A percentile compares a stretch with the other conserved stretches of the same genome.
Conservation (phyloP, 1,140 invertebrate genomes). For the Phocides pigmalion region DNA sequence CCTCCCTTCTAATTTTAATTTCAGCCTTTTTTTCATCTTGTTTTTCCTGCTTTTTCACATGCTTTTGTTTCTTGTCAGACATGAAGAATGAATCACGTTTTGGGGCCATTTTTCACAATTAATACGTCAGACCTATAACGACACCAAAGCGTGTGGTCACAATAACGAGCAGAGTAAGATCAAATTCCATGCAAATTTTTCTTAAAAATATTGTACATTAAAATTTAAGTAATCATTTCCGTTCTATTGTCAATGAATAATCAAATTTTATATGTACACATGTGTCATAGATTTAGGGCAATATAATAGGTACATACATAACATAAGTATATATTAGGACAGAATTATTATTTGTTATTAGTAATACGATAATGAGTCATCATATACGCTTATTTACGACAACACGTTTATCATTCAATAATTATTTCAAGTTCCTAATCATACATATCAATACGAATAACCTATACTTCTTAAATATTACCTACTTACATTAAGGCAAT, state of each 20-base stretch:
- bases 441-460: no score
- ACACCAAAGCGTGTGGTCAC: slow-evolving; percentile 77
- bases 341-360: no score
- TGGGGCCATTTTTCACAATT: slow-evolving; percentile 60
- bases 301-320: no score
- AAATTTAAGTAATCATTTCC: not conserved
- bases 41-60: slow-evolving; percentile 29
- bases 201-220: not conserved
- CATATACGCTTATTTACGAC: no score
- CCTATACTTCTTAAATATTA: no score
- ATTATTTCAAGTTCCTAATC: no score
- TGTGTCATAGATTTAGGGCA: no score
- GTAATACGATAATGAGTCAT: no score
- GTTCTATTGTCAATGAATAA: not conserved
- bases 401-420: no score
- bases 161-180: slow-evolving; percentile 27
- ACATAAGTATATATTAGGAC: no score
- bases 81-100: slow-evolving; percentile 66
- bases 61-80: slow-evolving; percentile 50
- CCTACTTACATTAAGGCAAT: no score
- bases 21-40: slow-evolving; percentile 39
- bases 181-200: slow-evolving; percentile 23
- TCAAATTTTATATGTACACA: not conserved
- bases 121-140: slow-evolving; percentile 69
- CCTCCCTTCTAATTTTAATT: slow-evolving; percentile 47